Base-by-base conservation (phyloP, 2,888 invertebrate genomes). In the Orthosia gothica region DNA sequence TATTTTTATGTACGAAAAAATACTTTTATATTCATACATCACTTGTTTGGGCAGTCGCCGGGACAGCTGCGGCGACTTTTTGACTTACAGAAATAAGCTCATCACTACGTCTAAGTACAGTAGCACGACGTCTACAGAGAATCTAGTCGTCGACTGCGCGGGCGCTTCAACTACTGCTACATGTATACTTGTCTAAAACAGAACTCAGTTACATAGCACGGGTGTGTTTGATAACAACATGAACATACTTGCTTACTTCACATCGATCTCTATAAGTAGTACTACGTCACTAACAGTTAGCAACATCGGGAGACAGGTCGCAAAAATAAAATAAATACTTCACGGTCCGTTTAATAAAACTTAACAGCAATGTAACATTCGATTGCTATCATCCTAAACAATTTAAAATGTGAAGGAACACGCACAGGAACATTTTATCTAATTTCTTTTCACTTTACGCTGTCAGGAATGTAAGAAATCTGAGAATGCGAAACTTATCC, bases 1-100 rank as follows among this genome's bases (percentile, higher is more conserved):
- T 76, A 88, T 87, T 87, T 86, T 85, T 81, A 86, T 82, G 82
- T 91, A 91, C 76, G 89, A 90, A 90, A 91, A 90, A 86, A 87
- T 87, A 87, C 52, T 83, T 88, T 85, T 84, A 89, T 89, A 83
- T 84, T 89, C 86, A 87, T 68, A 83, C 79, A 79, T 81, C 76
- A 77, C 74, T 76, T 83, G 86, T 88, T 89, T 85, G 87, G 86
- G 82, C 78, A 81, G 73, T 70, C 74, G 75, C 79, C 76, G 63
- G 74, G 81, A 79, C 70, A 72, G 76, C 74, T 66, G 68, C 69
- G 82, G 86, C 78, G 81, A 81, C 67, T 65, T 75, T 68, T 80
- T 79, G 81, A 84, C 79, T 84, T 83, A 86, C 80, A 72, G 83
- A 79, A 82, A 85, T 91, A 91, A 91, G 91, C 91, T 92, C 91